These are phyloP conservation scores for Pteria penguin DNA, from an alignment of 2,888 invertebrate species.

Conservation along the genomic window DNA sequence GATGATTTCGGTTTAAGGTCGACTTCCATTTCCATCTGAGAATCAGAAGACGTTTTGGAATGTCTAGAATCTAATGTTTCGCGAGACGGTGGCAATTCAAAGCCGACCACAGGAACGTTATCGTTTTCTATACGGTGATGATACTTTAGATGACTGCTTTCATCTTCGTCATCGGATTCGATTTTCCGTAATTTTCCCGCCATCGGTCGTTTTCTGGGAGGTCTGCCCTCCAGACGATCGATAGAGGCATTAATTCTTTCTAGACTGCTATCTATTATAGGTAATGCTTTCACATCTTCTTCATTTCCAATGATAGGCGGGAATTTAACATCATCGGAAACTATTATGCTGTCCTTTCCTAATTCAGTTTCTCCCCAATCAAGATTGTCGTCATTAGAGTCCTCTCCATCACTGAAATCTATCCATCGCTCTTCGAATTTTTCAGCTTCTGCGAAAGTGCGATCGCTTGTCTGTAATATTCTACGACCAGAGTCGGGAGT, in stretches of 20 bases:
- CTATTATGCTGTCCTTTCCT: neutral
- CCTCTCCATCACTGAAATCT: neutral
- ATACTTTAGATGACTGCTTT: constrained; percentile 34
- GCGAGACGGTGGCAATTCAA: constrained; percentile 29
- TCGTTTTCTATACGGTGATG: constrained; percentile 32
- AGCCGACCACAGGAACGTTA: constrained; percentile 24
- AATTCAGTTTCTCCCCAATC: neutral
- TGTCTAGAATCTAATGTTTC: constrained; percentile 16
- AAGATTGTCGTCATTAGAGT: neutral
- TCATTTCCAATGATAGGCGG: neutral
- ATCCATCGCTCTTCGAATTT: neutral
- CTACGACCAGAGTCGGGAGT: neutral
- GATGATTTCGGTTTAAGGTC: neutral
- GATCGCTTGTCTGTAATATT: constrained; percentile 10
- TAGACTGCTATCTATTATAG: constrained; percentile 3
- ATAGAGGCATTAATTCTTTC: constrained; percentile 24
- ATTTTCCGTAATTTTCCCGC: neutral
- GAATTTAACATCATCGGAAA: neutral
- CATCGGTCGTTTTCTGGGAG: neutral
- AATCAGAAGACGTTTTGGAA: neutral
- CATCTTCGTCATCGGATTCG: constrained; percentile 22
- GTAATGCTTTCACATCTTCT: neutral
- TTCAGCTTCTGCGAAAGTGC: constrained; percentile 18
- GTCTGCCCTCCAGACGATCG: constrained; percentile 18
- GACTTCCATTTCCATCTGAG: neutral